These are phyloP conservation scores for Budorcas taxicolor DNA, from an alignment of 2,113 vertebrate species.

Conservation along the genomic window DNA sequence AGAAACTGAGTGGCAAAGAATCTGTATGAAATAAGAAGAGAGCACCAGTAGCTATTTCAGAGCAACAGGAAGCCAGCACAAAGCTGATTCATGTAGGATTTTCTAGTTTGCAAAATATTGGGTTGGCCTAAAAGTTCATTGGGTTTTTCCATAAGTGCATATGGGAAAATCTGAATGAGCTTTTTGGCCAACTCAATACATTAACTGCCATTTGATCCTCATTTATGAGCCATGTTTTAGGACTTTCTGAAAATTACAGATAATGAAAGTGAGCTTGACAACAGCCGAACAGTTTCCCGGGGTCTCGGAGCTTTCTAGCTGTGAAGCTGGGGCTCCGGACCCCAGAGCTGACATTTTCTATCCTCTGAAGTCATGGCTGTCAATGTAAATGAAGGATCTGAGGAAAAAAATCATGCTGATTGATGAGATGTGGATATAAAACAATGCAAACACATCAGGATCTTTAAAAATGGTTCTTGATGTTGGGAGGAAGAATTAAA, in stretches of 20 bases:
- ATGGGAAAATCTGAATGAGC: not conserved
- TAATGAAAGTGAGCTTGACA: not conserved
- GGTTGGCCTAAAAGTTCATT: not conserved
- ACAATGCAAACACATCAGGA: not conserved
- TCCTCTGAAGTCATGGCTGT: not conserved
- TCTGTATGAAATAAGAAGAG: not conserved
- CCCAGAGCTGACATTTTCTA: not conserved
- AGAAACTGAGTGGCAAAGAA: not conserved
- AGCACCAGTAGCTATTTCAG: not conserved
- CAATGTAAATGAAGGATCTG: not conserved
- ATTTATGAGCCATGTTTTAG: not conserved
- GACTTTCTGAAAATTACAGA: not conserved
- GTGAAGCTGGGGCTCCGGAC: not conserved
- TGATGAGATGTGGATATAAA: not conserved
- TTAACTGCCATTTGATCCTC: not conserved
- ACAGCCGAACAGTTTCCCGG: not conserved
- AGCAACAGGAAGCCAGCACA: not conserved
- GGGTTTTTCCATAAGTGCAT: not conserved
- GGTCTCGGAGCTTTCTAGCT: not conserved
- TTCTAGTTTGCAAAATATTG: not conserved
- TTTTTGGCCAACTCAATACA: not conserved
- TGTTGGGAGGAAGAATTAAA: not conserved
- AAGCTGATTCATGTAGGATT: accelerated
- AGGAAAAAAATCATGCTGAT: not conserved
- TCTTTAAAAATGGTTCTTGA: not conserved